Evolutionary conservation across 2,797 vertebrate genomes (phyloP).

Genomic region (Pipistrellus pygmaeus): DNA sequence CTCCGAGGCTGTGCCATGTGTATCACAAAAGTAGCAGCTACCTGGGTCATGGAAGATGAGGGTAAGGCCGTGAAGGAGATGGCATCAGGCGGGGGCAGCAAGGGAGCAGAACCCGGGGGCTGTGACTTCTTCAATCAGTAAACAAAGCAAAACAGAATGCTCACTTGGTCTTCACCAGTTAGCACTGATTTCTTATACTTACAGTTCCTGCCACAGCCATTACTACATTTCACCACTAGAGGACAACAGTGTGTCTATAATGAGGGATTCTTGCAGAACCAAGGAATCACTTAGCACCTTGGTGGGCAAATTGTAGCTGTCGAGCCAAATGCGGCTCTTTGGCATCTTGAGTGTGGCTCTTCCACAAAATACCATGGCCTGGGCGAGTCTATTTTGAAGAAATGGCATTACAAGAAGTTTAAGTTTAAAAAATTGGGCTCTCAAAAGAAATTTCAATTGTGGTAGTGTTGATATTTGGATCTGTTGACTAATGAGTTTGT

Average conservation of each 20-base stretch:
- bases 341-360: no score
- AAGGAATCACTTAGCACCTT: not conserved
- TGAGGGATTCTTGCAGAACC: not conserved
- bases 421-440: no score
- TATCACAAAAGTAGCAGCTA: not conserved
- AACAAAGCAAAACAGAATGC: not conserved
- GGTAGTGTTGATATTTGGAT: no score
- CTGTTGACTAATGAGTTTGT: no score
- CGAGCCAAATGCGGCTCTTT: no score
- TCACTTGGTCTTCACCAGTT: not conserved
- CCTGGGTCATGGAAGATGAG: not conserved
- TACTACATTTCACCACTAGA: conserved; percentile 58
- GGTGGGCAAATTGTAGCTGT: no score
- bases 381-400: no score
- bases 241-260: conserved; percentile 60
- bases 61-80: not conserved
- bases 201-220: not conserved
- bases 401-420: no score
- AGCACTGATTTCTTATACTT: not conserved
- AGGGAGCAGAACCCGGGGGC: not conserved
- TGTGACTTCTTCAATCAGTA: not conserved
- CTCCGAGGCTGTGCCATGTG: not conserved
- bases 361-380: no score
- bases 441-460: no score
- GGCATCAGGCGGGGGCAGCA: not conserved